Evolutionary conservation across 2,797 vertebrate species (phyloP), one percentile per base, ranked within the genome.

Genomic region (Craterocephalus amniculus): DNA sequence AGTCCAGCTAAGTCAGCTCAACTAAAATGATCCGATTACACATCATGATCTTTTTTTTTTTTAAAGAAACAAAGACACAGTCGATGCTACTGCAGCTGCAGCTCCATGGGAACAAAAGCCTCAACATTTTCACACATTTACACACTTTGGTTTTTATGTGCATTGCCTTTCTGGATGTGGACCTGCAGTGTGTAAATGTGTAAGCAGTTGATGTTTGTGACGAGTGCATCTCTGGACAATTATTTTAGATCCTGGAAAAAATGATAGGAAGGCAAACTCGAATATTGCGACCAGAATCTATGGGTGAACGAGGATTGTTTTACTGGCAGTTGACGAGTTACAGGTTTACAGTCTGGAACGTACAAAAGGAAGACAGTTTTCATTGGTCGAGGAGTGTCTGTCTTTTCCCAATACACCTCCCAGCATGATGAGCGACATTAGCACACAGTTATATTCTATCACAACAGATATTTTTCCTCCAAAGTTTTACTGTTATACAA

Each of bases 401-500:
- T 40, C 40, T 60, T 60, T 31, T 16, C 26, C 26, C 22, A 26
- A 18, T 54, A 56, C 20, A 10, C 35, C 68, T 76, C 72, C 70
- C 74, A 62, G 66, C 58, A 80, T 48, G 69, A 83, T 26, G 20
- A 74, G 27, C 45, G 62, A 78, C 76, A 80, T 63, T 63, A 49
- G 67, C 66, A 78, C 69, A 81, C 54, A 52, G 4, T 74, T 51
- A 72, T 81, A 63, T 70, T 79, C 58, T 52, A 68, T 65, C 76
- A 78, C 74, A 68, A 71, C 74, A 72, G 45, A 12, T 22, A 49
- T 77, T 55, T 69, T 69, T 59, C 78, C 75, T 81, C 62, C 74
- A 66, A 0, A 36, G 74, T 86, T 80, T 89, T 55, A 79, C 75
- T 48, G 55, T 80, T 80, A 81, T 91, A 93, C 84, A 93, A 92